These are phyloP conservation scores for Jaculus jaculus DNA, from an alignment of 2,113 vertebrate genomes.

Conservation along the genomic window DNA sequence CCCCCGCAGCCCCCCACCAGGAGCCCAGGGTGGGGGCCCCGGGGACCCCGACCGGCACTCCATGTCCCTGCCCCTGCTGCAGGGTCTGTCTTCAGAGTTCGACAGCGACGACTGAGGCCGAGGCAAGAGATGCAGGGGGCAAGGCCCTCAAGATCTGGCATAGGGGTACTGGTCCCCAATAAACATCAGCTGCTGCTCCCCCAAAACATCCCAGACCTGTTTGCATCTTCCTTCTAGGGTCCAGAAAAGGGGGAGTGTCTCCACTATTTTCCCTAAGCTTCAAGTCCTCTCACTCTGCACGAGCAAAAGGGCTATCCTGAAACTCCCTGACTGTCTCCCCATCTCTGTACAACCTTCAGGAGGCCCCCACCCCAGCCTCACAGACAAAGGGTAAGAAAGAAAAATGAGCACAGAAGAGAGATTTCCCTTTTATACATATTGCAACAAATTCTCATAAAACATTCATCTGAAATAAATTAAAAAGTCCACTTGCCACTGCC, in stretches of 20 bases:
- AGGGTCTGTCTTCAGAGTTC: conserved; percentile 74
- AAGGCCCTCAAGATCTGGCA: conserved; percentile 54
- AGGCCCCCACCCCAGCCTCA: conserved; percentile 16
- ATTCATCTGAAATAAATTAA: conserved; percentile 86
- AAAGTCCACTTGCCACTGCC: conserved; percentile 80
- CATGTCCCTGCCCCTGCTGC: conserved; percentile 84
- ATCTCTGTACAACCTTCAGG: conserved; percentile 26
- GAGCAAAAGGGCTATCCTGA: conserved; percentile 9
- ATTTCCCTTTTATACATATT: conserved; percentile 84
- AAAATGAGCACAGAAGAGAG: conserved; percentile 77
- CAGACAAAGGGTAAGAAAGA: conserved; percentile 50
- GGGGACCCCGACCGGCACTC: conserved; percentile 78
- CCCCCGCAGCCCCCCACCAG: conserved; percentile 74
- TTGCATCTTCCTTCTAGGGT: conserved; percentile 54
- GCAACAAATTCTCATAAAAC: conserved; percentile 81
- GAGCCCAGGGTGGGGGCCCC: conserved; percentile 71
- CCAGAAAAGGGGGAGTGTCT: background rate
- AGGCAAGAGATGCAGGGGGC: conserved; percentile 55
- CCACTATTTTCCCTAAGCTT: conserved; percentile 33
- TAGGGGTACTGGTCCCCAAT: conserved; percentile 74
- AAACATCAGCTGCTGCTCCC: conserved; percentile 78
- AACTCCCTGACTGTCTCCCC: conserved; percentile 28
- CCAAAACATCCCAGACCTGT: conserved; percentile 36
- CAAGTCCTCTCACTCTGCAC: conserved; percentile 1
- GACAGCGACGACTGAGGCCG: conserved; percentile 78